phyloP scores from a whole-genome alignment of 2,888 invertebrate species.

The Cryptops parisi region DNA sequence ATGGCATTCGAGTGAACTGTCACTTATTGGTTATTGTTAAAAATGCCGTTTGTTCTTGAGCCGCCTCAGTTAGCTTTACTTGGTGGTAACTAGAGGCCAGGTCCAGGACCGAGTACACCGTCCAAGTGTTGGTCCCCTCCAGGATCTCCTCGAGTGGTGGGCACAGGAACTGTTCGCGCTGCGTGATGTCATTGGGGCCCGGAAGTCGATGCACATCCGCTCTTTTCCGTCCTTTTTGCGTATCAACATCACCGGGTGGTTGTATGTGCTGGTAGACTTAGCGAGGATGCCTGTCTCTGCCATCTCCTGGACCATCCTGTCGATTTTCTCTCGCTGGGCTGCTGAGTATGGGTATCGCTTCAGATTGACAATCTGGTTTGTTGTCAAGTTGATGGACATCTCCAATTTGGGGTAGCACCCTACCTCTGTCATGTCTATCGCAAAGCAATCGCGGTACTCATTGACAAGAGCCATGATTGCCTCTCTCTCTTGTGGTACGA shows the following conservation, averaged over 20 bases:
- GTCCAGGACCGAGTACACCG: not conserved
- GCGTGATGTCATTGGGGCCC: not conserved
- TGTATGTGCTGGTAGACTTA: not conserved
- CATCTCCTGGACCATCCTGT: not conserved
- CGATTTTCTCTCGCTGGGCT: not conserved
- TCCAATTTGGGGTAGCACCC: not conserved
- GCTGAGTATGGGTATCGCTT: not conserved
- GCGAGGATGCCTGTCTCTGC: not conserved
- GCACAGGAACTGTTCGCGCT: not conserved
- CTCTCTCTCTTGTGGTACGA: not conserved
- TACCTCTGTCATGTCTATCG: not conserved
- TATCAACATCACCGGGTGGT: not conserved
- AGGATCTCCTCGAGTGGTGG: not conserved
- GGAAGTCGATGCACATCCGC: not conserved
- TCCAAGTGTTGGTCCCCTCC: not conserved
- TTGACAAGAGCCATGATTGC: not conserved
- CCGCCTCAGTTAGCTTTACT: not conserved
- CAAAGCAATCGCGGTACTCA: not conserved
- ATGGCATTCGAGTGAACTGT: constrained; percentile 7
- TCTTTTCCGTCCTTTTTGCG: not conserved
- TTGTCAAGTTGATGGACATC: not conserved
- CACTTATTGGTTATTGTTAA: not conserved
- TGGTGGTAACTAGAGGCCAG: constrained; percentile 6
- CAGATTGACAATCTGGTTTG: not conserved
- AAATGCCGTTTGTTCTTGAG: constrained; percentile 9